Evolutionary conservation across 2,888 invertebrate genomes (phyloP).

Genomic region (Platycheirus albimanus): DNA sequence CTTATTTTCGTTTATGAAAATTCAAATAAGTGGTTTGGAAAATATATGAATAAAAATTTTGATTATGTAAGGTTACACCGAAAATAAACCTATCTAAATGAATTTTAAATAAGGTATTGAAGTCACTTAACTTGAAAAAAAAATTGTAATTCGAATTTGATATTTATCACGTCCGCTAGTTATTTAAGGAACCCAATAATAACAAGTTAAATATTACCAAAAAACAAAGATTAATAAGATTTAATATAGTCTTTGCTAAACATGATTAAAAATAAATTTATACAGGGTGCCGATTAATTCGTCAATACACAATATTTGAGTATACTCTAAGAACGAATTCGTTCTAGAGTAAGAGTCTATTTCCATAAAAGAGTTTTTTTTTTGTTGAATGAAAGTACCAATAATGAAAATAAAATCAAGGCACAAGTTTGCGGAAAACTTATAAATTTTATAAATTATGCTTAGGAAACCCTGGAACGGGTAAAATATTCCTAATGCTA

Average conservation of each 20-base stretch:
- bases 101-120: slow-evolving; percentile 30
- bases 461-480: too few relatives aligned
- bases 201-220: slow-evolving; percentile 20
- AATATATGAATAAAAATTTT: slow-evolving; percentile 11
- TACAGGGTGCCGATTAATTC: too few relatives aligned
- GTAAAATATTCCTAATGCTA: too few relatives aligned
- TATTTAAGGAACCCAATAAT: slow-evolving; percentile 57
- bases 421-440: too few relatives aligned
- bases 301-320: too few relatives aligned
- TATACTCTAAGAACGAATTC: too few relatives aligned
- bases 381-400: too few relatives aligned
- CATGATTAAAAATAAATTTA: neutral
- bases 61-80: neutral
- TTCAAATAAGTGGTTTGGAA: slow-evolving; percentile 5
- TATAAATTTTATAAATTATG: too few relatives aligned
- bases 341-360: too few relatives aligned
- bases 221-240: slow-evolving; percentile 14
- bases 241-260: slow-evolving; percentile 17
- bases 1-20: slow-evolving; percentile 5
- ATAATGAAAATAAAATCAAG: too few relatives aligned
- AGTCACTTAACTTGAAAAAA: slow-evolving; percentile 6
- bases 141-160: slow-evolving; percentile 69
- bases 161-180: slow-evolving; percentile 73
- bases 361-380: too few relatives aligned
- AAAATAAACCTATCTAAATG: slow-evolving; percentile 7